Percentiles rank a stretch among this genome's conserved stretches.
These are phyloP conservation scores for Bombycilla garrulus DNA, from an alignment of 2,113 vertebrate species.

Conservation along the genomic window DNA sequence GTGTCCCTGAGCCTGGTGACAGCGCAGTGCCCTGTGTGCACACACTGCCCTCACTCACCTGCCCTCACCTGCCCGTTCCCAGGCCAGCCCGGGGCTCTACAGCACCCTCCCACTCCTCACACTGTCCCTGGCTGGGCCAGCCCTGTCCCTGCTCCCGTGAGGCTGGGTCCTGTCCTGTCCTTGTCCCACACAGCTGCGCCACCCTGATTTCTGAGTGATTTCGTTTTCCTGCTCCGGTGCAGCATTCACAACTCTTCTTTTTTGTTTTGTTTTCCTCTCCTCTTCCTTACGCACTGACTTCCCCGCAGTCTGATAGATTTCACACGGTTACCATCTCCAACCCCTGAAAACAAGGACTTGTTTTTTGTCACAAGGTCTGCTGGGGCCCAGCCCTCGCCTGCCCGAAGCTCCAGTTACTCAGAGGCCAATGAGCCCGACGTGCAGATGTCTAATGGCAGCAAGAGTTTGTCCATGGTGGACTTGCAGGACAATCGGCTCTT, in stretches of 20 bases:
- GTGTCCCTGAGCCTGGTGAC: neutral
- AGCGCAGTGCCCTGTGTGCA: neutral
- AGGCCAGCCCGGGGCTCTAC: neutral
- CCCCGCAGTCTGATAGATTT: slow-evolving; percentile 93
- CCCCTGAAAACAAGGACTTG: slow-evolving; percentile 98
- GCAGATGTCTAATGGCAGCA: slow-evolving; percentile 93
- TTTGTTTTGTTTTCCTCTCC: slow-evolving; percentile 70
- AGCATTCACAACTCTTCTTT: slow-evolving; percentile 75
- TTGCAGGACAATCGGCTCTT: slow-evolving; percentile 90
- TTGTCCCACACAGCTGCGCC: neutral
- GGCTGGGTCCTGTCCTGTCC: neutral
- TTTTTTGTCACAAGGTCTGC: slow-evolving; percentile 98
- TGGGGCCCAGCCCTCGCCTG: slow-evolving; percentile 93
- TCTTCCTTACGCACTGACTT: slow-evolving; percentile 75
- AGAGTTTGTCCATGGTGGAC: slow-evolving; percentile 98
- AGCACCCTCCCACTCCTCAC: neutral
- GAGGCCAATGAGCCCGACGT: slow-evolving; percentile 95
- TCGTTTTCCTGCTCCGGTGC: slow-evolving; percentile 43
- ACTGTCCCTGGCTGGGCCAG: neutral
- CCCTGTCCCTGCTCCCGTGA: rapidly evolving
- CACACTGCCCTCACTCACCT: neutral
- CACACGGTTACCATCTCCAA: slow-evolving; percentile 97
- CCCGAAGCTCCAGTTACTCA: slow-evolving; percentile 97
- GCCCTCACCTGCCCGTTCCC: neutral
- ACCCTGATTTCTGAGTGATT: slow-evolving; percentile 49